Conservation (phyloP, 2,797 vertebrate genomes). For the Synaphobranchus kaupii region DNA sequence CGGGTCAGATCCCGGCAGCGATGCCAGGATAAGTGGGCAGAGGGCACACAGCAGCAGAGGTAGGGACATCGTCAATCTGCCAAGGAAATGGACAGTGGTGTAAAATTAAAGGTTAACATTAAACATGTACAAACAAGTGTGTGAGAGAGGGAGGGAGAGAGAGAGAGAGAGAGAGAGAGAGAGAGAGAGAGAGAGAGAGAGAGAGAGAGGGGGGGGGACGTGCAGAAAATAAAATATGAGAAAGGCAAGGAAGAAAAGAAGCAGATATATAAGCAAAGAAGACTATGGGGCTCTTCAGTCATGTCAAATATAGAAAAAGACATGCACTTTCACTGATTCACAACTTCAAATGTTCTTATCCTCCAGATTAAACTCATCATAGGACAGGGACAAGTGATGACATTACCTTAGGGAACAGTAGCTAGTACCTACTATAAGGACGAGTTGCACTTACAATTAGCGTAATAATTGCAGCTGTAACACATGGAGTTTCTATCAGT, state of each 20-base stretch:
- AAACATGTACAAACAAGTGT: background rate
- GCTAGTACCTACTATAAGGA: background rate
- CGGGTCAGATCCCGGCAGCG: conserved; percentile 55
- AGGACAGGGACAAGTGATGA: background rate
- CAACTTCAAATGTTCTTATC: background rate
- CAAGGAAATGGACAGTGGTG: conserved; percentile 30
- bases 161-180: no score
- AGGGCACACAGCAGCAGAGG: conserved; percentile 64
- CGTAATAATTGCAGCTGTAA: background rate
- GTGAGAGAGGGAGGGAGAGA: background rate
- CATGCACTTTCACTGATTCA: background rate
- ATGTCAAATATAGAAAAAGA: background rate
- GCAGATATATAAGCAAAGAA: background rate
- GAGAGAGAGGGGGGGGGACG: conserved; percentile 6
- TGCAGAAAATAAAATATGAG: background rate
- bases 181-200: conserved; percentile 2
- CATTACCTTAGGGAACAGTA: background rate
- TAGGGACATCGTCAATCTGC: conserved; percentile 58
- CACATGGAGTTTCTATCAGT: background rate
- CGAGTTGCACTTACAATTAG: background rate
- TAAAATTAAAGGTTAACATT: background rate
- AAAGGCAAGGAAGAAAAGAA: background rate
- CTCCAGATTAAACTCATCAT: background rate
- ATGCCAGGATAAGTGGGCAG: conserved; percentile 63
- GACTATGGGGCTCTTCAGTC: background rate